Evolutionary conservation across 2,888 invertebrate species (phyloP).

Genomic region (Stenichneumon culpator): DNA sequence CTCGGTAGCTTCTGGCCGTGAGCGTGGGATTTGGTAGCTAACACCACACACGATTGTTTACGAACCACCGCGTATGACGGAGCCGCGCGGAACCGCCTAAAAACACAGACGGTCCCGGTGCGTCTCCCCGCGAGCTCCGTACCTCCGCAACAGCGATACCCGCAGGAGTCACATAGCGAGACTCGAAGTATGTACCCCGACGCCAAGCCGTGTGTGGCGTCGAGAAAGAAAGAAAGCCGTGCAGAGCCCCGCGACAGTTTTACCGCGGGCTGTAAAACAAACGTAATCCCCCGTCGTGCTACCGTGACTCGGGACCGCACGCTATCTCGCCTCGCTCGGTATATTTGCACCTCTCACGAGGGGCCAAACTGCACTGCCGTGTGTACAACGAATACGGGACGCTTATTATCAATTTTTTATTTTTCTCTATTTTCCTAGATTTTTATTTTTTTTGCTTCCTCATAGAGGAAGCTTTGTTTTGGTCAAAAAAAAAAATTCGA

Average conservation of each 20-base stretch:
- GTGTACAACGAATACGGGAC: constrained; percentile 1
- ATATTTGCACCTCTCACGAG: constrained; percentile 75
- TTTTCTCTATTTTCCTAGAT: background rate
- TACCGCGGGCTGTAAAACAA: constrained; percentile 85
- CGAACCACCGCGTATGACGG: background rate
- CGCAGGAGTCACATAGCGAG: constrained; percentile 33
- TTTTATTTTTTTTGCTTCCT: no score
- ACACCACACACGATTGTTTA: constrained; percentile 4
- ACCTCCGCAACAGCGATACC: constrained; percentile 41
- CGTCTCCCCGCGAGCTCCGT: background rate
- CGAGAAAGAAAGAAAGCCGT: constrained; percentile 55
- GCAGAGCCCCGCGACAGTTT: constrained; percentile 82
- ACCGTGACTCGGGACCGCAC: constrained; percentile 76
- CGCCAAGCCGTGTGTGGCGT: constrained; percentile 39
- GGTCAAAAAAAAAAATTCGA: no score
- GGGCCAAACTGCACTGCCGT: constrained; percentile 60
- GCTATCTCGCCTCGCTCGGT: constrained; percentile 76
- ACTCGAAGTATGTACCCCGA: constrained; percentile 2
- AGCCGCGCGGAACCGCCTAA: constrained; percentile 12
- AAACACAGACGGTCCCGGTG: background rate
- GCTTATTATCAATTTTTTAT: background rate
- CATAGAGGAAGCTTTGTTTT: no score
- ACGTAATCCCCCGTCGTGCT: constrained; percentile 83
- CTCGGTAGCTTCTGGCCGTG: constrained; percentile 1
- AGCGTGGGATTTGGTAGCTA: constrained; percentile 18